Base-by-base conservation (phyloP, 2,113 vertebrate genomes). In the Vidua macroura region DNA sequence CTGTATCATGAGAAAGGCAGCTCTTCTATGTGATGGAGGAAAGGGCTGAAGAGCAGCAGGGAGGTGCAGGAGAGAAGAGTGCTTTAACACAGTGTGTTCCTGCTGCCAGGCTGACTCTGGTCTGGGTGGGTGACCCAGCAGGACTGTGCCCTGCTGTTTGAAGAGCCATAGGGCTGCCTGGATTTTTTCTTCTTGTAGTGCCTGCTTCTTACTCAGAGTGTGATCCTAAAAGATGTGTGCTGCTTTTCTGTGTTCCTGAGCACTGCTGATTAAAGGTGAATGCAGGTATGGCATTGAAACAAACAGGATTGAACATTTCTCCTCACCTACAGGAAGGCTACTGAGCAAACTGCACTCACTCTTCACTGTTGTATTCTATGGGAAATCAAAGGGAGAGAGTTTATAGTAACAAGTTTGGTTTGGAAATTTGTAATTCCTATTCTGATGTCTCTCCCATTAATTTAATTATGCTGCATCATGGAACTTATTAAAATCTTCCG, bases 31-130 rank as follows among this genome's bases (percentile, higher is more conserved):
- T 41, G 21, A 1, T 33, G 18, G 28, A 86, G 30, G 15, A 49
- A 31, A 22, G 44, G 24, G 25, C 49, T 74, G 43, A 59, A 35
- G 55, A 73, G 46, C 22, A 43, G 51, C 3, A 2, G 58, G 31
- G 24, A 48, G 52, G 10, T 60, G 33, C 18, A 20, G 63, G 72
- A 66, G 48, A 10, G 53, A 49, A 73, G 20, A 16, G 21, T 55
- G 12, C 27, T 81, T 69, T 77, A 18, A 8, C 49, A 0, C 0
- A 23, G 7, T 0, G 0, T 23, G 10, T 66, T 83, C 22, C 31
- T 81, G 59, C 23, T 85, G 35, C 23, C 33, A 18, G 4, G 9
- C 2, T 51, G 18, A 7, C n/a, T 52, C 15, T 53, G n/a, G 19
- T 62, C 46, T 25, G 30, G 37, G 10, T 72, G 23, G 8, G 3